Percentiles rank a stretch among this genome's conserved stretches.
Conservation (phyloP, 1,140 invertebrate species). For the Pseudomyrmex concolor region DNA sequence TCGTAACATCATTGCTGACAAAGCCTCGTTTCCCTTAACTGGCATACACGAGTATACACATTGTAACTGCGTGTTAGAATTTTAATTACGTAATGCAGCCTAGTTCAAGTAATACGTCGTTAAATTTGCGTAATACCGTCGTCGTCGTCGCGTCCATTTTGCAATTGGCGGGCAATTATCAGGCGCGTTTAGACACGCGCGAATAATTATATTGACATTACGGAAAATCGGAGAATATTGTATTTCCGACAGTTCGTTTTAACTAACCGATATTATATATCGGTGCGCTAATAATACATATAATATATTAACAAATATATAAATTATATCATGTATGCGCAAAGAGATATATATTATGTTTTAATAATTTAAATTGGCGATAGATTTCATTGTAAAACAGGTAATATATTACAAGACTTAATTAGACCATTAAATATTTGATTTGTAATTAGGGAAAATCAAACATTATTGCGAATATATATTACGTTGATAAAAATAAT, state of each 20-base stretch:
- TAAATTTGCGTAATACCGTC: conserved; percentile 2
- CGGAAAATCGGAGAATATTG: conserved; percentile 41
- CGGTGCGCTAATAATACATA: neutral
- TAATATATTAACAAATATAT: neutral
- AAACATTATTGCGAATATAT: neutral
- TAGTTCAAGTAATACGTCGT: conserved; percentile 21
- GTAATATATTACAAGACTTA: neutral
- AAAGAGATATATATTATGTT: neutral
- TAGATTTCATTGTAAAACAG: neutral
- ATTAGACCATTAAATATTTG: conserved; percentile 12
- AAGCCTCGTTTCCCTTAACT: conserved; percentile 64
- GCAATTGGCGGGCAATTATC: conserved; percentile 1
- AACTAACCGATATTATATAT: neutral
- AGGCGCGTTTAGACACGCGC: conserved; percentile 1
- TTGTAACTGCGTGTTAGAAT: conserved; percentile 55
- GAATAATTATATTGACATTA: conserved; percentile 26
- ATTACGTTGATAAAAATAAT: neutral
- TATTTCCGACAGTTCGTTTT: conserved; percentile 10
- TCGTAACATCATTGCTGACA: conserved; percentile 52
- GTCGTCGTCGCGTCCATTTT: conserved; percentile 18
- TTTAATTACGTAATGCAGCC: conserved; percentile 64
- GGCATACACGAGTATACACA: conserved; percentile 35
- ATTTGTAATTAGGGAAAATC: neutral
- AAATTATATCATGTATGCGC: neutral
- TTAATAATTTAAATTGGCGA: neutral